Evolutionary conservation across 2,797 vertebrate genomes (phyloP), one percentile per base, ranked within the genome.

Genomic region (Sebastiscus tertius): DNA sequence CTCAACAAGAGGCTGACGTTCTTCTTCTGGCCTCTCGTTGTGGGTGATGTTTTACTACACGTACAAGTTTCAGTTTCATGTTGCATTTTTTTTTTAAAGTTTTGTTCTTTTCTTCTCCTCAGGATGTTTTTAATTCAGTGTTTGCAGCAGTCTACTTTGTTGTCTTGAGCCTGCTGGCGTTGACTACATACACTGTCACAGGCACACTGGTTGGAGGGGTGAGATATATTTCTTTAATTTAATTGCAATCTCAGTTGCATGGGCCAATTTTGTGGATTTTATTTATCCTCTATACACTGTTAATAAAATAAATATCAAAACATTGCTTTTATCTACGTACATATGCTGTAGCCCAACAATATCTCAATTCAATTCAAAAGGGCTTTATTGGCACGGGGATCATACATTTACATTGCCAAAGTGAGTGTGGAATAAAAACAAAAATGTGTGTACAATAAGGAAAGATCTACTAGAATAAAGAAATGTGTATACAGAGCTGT

Each of bases 71-170:
- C 20, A 34, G 58, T 54, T 54, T 54, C 26, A 20, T 29, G 24
- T 27, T 75, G 5, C 1, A 29, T 14, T 77, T 67, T 68, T 76
- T 14, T 54, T 42, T 27, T 16, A 16, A 83, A 59, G 42, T n/a
- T 60, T 3, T 29, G 4, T 63, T 63, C 34, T 69, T 77, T 33
- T 60, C 83, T 24, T 87, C 46, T 90, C 91, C 87, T 76, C 90
- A 98, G 97, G 97, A 98, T 90, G 22, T 94, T 85, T 92, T 97
- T 42, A 97, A 97, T 88, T 97, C 97, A 0, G 9, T 94, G 54
- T 88, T 96, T 77, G 87, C 96, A 56, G 93, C 94, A 0, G 1
- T 94, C 55, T 96, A 96, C 89, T 90, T 97, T 62, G 49, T 94
- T 36, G 26, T 95, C 22, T 54, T 97, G 75, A 95, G 96, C 89